Percentiles rank a stretch among this genome's conserved stretches.
These are phyloP conservation scores for Stegana nigrithorax DNA, from an alignment of 2,888 invertebrate genomes.

Conservation along the genomic window DNA sequence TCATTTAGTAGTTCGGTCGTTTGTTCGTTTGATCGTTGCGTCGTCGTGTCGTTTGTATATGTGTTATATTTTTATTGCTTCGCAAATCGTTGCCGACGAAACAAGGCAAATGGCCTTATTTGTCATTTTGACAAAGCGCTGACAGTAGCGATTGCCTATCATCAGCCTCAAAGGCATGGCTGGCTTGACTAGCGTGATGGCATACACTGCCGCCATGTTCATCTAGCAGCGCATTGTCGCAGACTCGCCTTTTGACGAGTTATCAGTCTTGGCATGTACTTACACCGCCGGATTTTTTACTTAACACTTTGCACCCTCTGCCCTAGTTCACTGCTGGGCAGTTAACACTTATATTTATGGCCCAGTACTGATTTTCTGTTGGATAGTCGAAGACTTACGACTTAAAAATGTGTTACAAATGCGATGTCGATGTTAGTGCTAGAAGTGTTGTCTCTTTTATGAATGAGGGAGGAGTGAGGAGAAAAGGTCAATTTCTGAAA, in stretches of 20 bases:
- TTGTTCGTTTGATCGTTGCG: neutral
- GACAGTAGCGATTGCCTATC: constrained; percentile 36
- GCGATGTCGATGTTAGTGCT: too few relatives aligned
- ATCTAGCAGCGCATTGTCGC: neutral
- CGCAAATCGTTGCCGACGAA: constrained; percentile 37
- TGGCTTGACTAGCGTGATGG: too few relatives aligned
- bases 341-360: neutral
- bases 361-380: too few relatives aligned
- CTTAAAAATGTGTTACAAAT: too few relatives aligned
- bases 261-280: constrained; percentile 11
- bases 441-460: too few relatives aligned
- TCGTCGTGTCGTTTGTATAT: constrained; percentile 31
- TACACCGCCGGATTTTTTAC: too few relatives aligned
- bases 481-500: too few relatives aligned
- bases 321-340: neutral
- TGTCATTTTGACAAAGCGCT: constrained; percentile 59
- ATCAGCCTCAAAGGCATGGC: too few relatives aligned
- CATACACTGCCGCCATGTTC: too few relatives aligned
- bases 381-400: too few relatives aligned
- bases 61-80: constrained; percentile 50
- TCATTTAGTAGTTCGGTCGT: neutral
- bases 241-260: constrained; percentile 7
- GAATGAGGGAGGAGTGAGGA: too few relatives aligned
- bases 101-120: constrained; percentile 55
- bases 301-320: constrained; percentile 6